A percentile compares a stretch with the other conserved stretches of the same genome.
phyloP scores from a whole-genome alignment of 2,797 vertebrate species.

The Sternarchorhynchus goeldii region DNA sequence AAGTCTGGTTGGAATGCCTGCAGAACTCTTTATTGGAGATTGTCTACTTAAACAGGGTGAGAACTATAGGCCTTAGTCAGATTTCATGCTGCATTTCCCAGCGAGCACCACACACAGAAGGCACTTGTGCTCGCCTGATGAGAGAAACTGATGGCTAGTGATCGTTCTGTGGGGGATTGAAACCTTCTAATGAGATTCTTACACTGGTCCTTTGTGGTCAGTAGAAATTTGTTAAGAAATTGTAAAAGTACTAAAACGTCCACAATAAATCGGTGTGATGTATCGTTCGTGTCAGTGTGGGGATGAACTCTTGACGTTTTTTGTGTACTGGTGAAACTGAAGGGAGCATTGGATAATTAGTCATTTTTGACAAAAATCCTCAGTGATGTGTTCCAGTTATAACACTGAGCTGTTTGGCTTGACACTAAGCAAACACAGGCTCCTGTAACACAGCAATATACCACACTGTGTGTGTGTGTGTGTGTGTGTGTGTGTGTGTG shows the following conservation, averaged over 20 bases:
- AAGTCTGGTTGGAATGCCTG: background rate
- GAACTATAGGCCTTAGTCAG: background rate
- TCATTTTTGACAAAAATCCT: background rate
- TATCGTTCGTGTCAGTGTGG: background rate
- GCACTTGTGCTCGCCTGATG: no score
- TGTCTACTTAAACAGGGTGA: conserved; percentile 54
- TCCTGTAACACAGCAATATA: conserved; percentile 37
- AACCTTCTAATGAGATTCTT: no score
- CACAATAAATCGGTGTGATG: no score
- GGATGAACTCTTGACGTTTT: background rate
- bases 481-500: conserved; percentile 25
- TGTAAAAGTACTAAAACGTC: no score
- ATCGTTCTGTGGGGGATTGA: no score
- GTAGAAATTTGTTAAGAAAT: no score
- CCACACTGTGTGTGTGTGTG: conserved; percentile 21
- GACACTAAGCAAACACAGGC: conserved; percentile 39
- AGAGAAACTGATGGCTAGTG: no score
- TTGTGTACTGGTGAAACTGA: background rate
- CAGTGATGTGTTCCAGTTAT: conserved; percentile 22
- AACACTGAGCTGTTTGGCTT: conserved; percentile 31
- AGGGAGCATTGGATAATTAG: background rate
- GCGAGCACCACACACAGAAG: no score
- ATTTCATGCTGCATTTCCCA: background rate
- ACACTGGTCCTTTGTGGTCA: no score
- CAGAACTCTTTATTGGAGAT: background rate